Evolutionary conservation across 2,888 invertebrate genomes (phyloP), one percentile per base, ranked within the genome.

Genomic region (Hydrotaea diabolus): DNA sequence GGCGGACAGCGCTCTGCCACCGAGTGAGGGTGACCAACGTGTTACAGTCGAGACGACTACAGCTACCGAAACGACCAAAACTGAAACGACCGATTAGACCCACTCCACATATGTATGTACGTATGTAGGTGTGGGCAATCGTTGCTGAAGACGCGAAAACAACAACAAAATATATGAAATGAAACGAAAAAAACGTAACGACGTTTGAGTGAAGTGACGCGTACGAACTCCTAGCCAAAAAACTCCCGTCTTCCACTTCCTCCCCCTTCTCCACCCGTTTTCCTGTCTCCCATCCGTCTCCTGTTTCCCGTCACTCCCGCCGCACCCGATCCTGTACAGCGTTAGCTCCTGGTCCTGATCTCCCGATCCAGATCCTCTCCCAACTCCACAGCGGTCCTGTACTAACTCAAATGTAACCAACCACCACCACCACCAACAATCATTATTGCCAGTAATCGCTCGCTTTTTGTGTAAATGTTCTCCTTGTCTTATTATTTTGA

Each of bases 351-450:
- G 80, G 73, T 81, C 83, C 85, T 82, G 85, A 77, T 85, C n/a
- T n/a, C 72, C 79, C 53, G 82, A 21, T 75, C 72, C 83, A 57
- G 77, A 15, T 76, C 80, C 75, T 74, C 46, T 46, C 23, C 72
- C 21, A 31, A 55, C 73, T 74, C 66, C 77, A 64, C 46, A 78
- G 72, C 64, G 75, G 26, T 82, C 77, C 39, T 59, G 62, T 83
- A 86, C 83, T 85, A 83, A 85, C 77, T 85, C 77, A 73, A 84
- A 79, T 81, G 78, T 46, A 69, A 75, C 62, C 64, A 69, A 57
- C 15, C n/a, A n/a, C n/a, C n/a, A n/a, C n/a, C n/a, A n/a, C n/a
- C n/a, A n/a, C n/a, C 26, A 76, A 59, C 13, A 21, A 26, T 26
- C 59, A 59, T 59, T 49, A 9, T 55, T 55, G 1, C 21, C 21